These are phyloP conservation scores for Pluvianellus socialis DNA, from an alignment of 2,113 vertebrate species.

Conservation along the genomic window DNA sequence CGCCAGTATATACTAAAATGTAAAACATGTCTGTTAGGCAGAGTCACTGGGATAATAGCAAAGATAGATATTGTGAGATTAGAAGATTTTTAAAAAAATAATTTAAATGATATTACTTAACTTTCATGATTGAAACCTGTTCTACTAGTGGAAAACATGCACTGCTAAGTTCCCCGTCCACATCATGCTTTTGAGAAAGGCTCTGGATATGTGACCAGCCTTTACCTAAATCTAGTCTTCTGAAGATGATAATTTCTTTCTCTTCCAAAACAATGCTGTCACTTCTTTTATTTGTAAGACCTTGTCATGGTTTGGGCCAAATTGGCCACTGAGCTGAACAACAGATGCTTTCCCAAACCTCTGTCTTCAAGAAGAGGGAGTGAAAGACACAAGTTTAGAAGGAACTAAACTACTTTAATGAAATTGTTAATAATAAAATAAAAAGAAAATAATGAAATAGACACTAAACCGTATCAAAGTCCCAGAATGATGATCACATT, in stretches of 20 bases:
- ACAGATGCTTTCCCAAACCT: no score
- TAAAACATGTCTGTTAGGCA: background rate
- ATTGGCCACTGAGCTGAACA: no score
- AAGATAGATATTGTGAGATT: background rate
- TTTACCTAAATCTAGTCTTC: background rate
- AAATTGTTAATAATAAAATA: no score
- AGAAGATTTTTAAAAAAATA: background rate
- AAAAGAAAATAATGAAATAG: no score
- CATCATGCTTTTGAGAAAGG: background rate
- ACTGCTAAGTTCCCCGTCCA: background rate
- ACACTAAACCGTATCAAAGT: no score
- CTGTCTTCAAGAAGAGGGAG: no score
- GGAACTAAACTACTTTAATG: no score
- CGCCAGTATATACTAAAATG: background rate
- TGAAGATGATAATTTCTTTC: background rate
- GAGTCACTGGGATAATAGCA: background rate
- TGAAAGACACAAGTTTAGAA: no score
- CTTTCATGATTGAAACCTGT: background rate
- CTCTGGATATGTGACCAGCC: background rate
- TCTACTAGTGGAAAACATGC: background rate
- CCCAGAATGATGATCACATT: no score
- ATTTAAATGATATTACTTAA: background rate
- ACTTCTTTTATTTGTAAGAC: background rate
- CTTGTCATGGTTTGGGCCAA: no score
- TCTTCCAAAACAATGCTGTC: background rate